These are phyloP conservation scores for Buteo buteo DNA, from an alignment of 2,113 vertebrate genomes.

Conservation along the genomic window DNA sequence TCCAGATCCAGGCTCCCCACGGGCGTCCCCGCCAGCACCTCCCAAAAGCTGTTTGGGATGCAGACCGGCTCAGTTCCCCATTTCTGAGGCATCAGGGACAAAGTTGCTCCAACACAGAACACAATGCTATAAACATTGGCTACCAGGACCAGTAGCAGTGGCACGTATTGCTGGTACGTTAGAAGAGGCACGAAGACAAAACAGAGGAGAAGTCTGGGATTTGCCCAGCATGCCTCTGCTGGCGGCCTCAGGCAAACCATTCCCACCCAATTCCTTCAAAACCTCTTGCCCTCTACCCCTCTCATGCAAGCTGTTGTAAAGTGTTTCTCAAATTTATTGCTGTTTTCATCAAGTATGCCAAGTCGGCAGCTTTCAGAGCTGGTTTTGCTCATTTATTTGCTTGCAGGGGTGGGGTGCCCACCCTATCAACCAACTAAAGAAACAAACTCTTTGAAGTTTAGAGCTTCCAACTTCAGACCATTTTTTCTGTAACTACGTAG, in stretches of 20 bases:
- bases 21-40: rapidly evolving
- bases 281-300: neutral
- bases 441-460: neutral
- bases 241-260: too few relatives aligned
- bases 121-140: rapidly evolving
- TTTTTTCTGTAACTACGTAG: neutral
- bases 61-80: neutral
- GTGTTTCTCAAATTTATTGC: neutral
- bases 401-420: neutral
- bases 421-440: too few relatives aligned
- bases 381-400: neutral
- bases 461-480: neutral
- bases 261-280: neutral
- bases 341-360: neutral
- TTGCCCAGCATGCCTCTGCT: rapidly evolving
- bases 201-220: neutral
- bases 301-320: neutral
- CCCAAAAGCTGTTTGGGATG: neutral
- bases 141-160: rapidly evolving
- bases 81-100: neutral
- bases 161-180: rapidly evolving
- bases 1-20: neutral
- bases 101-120: neutral
- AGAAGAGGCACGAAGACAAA: neutral
- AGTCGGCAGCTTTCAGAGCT: neutral